These are phyloP conservation scores for Leuciscus waleckii DNA, from an alignment of 2,797 vertebrate species.

Conservation along the genomic window DNA sequence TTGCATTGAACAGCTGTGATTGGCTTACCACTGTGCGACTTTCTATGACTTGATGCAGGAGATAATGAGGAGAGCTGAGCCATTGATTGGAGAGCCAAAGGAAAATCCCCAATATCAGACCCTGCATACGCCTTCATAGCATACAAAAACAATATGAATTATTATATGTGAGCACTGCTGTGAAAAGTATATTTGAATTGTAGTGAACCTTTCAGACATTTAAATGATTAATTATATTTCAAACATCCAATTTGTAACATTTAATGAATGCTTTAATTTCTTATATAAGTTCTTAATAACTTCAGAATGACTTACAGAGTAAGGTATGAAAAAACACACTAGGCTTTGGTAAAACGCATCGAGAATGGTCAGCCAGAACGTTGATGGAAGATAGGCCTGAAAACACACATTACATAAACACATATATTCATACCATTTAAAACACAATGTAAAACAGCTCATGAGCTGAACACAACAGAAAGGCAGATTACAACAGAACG, in stretches of 20 bases:
- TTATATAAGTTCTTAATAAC: too few species aligned
- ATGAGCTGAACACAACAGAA: not conserved
- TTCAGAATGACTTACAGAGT: constrained; percentile 84
- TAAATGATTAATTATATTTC: not conserved
- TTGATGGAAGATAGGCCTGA: constrained; percentile 80
- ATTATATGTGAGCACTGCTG: not conserved
- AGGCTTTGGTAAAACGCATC: constrained; percentile 97
- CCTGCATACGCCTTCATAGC: constrained; percentile 79
- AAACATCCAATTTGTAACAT: not conserved
- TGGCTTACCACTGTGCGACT: constrained; percentile 90
- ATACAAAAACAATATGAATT: constrained; percentile 4
- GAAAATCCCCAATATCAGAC: constrained; percentile 85
- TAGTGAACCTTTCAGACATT: not conserved
- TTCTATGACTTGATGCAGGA: constrained; percentile 93
- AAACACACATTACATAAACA: constrained; percentile 52
- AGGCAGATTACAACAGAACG: not conserved
- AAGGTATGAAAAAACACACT: constrained; percentile 92
- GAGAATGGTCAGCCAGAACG: constrained; percentile 91
- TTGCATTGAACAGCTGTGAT: constrained; percentile 2
- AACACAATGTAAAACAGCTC: not conserved
- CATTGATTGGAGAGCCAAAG: constrained; percentile 90
- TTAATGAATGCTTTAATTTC: too few species aligned
- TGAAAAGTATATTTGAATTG: not conserved
- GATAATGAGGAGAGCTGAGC: constrained; percentile 88
- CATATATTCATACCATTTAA: not conserved